Evolutionary conservation across 2,797 vertebrate genomes (phyloP).

Genomic region (Lycodopsis pacificus): DNA sequence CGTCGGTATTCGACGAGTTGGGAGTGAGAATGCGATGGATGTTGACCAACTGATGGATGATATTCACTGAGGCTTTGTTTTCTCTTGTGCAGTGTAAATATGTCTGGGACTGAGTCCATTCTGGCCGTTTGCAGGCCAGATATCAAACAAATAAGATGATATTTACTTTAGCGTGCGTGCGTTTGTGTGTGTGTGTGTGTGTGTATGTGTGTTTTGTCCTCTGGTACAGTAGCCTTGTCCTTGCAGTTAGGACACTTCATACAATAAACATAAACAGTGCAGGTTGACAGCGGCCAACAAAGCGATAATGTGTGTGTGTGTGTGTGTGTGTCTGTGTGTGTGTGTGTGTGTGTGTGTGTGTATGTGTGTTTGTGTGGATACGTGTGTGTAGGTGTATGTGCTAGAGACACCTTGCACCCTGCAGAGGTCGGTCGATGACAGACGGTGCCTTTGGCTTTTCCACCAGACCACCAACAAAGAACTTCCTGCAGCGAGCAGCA

Average conservation of each 20-base stretch:
- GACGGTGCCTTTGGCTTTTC: conserved; percentile 27
- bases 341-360: conserved; percentile 7
- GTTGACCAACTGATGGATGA: background rate
- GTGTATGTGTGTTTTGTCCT: background rate
- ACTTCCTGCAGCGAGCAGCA: conserved; percentile 9
- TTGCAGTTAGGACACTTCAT: conserved; percentile 27
- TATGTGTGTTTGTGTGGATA: conserved; percentile 5
- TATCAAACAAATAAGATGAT: background rate
- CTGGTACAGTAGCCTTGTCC: conserved; percentile 6
- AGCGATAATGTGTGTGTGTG: background rate
- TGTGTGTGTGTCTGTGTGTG: conserved; percentile 15
- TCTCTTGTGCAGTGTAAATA: background rate
- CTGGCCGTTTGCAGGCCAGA: background rate
- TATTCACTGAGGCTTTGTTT: background rate
- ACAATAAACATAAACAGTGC: conserved; percentile 41
- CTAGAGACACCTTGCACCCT: conserved; percentile 25
- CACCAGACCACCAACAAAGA: conserved; percentile 31
- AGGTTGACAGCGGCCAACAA: conserved; percentile 22
- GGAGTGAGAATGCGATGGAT: background rate
- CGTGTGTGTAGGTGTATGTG: conserved; percentile 8
- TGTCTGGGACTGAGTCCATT: background rate
- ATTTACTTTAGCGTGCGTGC: background rate
- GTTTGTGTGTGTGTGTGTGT: conserved; percentile 13
- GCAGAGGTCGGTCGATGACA: conserved; percentile 39
- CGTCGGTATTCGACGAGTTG: background rate